phyloP scores from a whole-genome alignment of 2,113 vertebrate species.

The Tiliqua scincoides region DNA sequence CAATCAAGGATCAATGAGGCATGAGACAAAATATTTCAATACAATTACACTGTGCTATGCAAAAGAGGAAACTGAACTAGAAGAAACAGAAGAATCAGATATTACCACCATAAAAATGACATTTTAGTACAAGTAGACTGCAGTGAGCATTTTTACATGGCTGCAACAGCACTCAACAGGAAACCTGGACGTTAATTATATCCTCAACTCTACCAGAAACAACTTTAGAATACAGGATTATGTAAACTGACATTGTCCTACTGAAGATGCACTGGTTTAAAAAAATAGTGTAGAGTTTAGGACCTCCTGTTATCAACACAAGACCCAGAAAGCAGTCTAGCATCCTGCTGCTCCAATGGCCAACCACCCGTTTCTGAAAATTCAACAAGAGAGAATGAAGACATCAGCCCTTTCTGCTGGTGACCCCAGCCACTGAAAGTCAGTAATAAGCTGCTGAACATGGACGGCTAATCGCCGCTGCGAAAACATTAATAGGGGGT shows the following conservation, averaged over 20 bases:
- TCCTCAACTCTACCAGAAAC: not conserved
- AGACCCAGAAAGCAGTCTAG: too few relatives aligned
- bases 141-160: not conserved
- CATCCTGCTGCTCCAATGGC: too few relatives aligned
- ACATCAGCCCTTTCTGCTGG: too few relatives aligned
- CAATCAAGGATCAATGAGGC: not conserved
- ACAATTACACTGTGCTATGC: not conserved
- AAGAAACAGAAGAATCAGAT: not conserved
- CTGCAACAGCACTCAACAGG: not conserved
- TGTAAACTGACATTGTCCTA: not conserved
- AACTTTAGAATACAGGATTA: not conserved
- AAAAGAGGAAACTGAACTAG: not conserved
- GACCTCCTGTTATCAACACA: too few relatives aligned
- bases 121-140: not conserved
- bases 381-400: too few relatives aligned
- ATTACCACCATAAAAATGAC: not conserved
- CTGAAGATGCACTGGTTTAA: not conserved
- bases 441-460: too few relatives aligned
- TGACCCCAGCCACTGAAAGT: too few relatives aligned
- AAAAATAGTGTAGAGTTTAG: not conserved
- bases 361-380: too few relatives aligned
- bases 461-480: too few relatives aligned
- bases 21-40: not conserved
- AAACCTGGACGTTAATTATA: not conserved
- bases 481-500: too few relatives aligned